Conservation (phyloP, 2,888 invertebrate genomes). For the Oligia strigilis region DNA sequence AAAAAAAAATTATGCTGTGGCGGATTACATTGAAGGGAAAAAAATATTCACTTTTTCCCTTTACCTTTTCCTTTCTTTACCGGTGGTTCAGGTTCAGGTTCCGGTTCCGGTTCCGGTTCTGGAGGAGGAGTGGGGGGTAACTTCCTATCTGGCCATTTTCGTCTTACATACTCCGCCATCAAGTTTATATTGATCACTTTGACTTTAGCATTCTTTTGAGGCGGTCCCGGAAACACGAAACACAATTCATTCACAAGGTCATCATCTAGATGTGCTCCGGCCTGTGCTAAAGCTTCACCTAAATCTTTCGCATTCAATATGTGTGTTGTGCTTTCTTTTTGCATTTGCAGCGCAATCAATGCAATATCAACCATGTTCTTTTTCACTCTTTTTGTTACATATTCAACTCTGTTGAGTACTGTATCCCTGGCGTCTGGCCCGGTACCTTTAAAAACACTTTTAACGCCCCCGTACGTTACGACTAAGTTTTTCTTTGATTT, state of each 20-base stretch:
- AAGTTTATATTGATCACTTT: constrained; percentile 72
- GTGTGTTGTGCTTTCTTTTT: constrained; percentile 68
- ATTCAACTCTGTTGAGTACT: constrained; percentile 78
- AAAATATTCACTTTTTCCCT: constrained; percentile 18
- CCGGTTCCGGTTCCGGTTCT: constrained; percentile 69
- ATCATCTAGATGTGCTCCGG: constrained; percentile 71
- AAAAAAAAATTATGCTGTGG: neutral
- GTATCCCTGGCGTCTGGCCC: constrained; percentile 76
- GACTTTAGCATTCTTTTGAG: constrained; percentile 64
- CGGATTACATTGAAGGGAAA: neutral
- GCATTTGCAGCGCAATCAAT: constrained; percentile 70
- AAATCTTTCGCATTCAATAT: constrained; percentile 73
- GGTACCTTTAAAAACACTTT: constrained; percentile 55
- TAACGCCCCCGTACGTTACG: constrained; percentile 75
- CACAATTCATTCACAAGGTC: constrained; percentile 75
- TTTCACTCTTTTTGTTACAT: constrained; percentile 72
- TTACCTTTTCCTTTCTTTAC: neutral
- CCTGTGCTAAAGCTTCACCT: constrained; percentile 38
- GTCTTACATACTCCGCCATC: constrained; percentile 77
- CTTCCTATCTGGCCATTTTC: constrained; percentile 82
- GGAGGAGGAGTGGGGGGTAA: constrained; percentile 79
- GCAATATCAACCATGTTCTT: constrained; percentile 75
- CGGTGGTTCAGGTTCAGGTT: neutral
- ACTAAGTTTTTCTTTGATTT: constrained; percentile 70
- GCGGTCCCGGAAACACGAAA: constrained; percentile 73